These are phyloP conservation scores for Drosophila saltans DNA, from an alignment of 1,140 invertebrate genomes.

Conservation along the genomic window DNA sequence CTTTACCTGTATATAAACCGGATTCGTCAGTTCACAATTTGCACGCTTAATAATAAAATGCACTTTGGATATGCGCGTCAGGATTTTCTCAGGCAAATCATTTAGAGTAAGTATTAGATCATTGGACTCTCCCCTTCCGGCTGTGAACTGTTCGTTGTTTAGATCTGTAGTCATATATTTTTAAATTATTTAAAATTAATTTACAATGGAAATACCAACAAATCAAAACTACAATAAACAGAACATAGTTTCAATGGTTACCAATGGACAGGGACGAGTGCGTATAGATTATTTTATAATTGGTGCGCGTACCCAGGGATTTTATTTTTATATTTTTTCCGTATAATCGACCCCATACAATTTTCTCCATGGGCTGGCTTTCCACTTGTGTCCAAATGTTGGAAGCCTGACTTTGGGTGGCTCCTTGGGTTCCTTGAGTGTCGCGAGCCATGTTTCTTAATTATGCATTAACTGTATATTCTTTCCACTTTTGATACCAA, in stretches of 20 bases:
- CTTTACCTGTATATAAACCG: constrained; percentile 78
- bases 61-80: constrained; percentile 80
- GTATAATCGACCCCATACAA: constrained; percentile 79
- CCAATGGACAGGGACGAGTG: constrained; percentile 74
- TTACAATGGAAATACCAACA: background rate
- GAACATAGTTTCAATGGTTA: constrained; percentile 56
- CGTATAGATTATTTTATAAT: constrained; percentile 76
- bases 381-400: constrained; percentile 78
- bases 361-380: constrained; percentile 77
- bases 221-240: constrained; percentile 25
- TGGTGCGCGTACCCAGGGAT: constrained; percentile 75
- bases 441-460: constrained; percentile 66
- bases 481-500: constrained; percentile 29
- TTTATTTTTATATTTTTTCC: constrained; percentile 81
- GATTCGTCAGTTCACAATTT: constrained; percentile 74
- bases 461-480: constrained; percentile 22
- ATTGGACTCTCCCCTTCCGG: constrained; percentile 74
- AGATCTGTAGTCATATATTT: constrained; percentile 53
- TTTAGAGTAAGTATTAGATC: constrained; percentile 72
- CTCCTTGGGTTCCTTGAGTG: constrained; percentile 66
- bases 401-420: constrained; percentile 76
- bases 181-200: background rate
- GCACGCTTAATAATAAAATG: constrained; percentile 75
- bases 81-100: constrained; percentile 76
- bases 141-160: constrained; percentile 72